These are phyloP conservation scores for honey bee (Apis mellifera) DNA, from an alignment of 1,140 invertebrate species.

Conservation along the genomic window Amel_HAv3.1 CM009931.2:18560001-18560500, in stretches of 20 bases:
- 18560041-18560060: slow-evolving; percentile 24
- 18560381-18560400: slow-evolving; percentile 92
- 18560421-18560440: slow-evolving; percentile 97
- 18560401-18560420: slow-evolving; percentile 98
- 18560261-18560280: slow-evolving; percentile 93
- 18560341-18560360: slow-evolving; percentile 12
- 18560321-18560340: not conserved
- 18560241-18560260: slow-evolving; percentile 96
- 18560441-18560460: slow-evolving; percentile 96
- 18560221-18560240: slow-evolving; percentile 87
- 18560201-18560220: slow-evolving; percentile 55
- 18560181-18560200: slow-evolving; percentile 31
- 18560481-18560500: slow-evolving; percentile 89
- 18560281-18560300: slow-evolving; percentile 86
- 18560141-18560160: slow-evolving; percentile 20
- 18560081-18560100: slow-evolving; percentile 24
- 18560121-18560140: slow-evolving; percentile 8
- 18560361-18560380: slow-evolving; percentile 85
- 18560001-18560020: not conserved
- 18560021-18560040: slow-evolving; percentile 57
- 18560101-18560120: slow-evolving; percentile 50
- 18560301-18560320: slow-evolving; percentile 43
- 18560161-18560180: slow-evolving; percentile 45
- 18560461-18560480: slow-evolving; percentile 96
- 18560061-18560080: slow-evolving; percentile 54